A percentile compares a stretch with the other conserved stretches of the same genome.
Conservation (phyloP, 2,113 vertebrate genomes). For the Corvus cornix region DNA sequence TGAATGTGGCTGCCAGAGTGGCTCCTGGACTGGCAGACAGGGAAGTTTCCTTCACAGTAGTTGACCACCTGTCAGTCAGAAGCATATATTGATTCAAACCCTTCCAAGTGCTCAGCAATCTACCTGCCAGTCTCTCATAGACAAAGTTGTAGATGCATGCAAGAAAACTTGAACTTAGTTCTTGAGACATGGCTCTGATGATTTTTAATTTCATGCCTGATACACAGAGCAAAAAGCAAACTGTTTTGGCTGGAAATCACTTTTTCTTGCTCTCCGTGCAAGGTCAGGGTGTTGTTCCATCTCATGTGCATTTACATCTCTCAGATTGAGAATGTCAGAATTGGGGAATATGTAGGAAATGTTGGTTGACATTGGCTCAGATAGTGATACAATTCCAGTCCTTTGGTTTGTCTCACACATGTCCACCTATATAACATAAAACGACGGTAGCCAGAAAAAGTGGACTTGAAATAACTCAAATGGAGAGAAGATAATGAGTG, state of each 20-base stretch:
- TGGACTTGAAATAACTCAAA: neutral
- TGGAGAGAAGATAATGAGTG: neutral
- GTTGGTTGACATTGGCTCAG: neutral
- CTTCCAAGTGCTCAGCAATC: neutral
- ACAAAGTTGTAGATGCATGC: neutral
- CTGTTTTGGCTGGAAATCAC: slow-evolving; percentile 8
- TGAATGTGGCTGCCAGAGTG: neutral
- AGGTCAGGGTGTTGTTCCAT: neutral
- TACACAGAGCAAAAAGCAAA: neutral
- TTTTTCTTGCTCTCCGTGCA: neutral
- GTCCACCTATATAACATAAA: neutral
- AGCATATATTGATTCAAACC: neutral
- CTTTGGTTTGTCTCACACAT: neutral
- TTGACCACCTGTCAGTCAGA: neutral
- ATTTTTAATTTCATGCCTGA: slow-evolving; percentile 61
- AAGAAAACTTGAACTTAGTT: slow-evolving; percentile 20
- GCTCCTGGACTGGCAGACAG: neutral
- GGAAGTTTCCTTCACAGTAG: neutral
- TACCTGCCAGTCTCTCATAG: neutral
- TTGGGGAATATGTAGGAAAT: neutral
- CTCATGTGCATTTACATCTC: neutral
- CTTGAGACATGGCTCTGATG: slow-evolving; percentile 16
- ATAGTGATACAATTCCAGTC: neutral
- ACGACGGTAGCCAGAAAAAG: neutral
- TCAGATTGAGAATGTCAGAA: neutral